Base-by-base conservation (phyloP, 92 coral and sea anemone species). In the Blastomussa wellsi region DNA sequence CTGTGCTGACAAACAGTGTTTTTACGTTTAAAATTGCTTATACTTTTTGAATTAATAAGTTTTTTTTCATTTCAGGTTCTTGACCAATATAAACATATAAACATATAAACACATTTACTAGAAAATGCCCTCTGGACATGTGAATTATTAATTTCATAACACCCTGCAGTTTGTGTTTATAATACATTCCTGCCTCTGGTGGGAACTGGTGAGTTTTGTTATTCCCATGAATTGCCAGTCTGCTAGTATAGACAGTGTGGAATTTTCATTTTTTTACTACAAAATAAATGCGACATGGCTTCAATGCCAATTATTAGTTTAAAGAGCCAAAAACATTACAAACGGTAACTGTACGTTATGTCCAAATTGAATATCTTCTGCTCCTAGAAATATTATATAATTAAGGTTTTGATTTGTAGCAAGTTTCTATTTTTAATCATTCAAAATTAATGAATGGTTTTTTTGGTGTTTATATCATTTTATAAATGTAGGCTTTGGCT, bases 41-140 rank as follows among this genome's bases (percentile, higher is more conserved):
- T n/a, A n/a, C n/a, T n/a, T n/a, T n/a, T n/a, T 44, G 0, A 44
- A 44, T 44, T 44, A 44, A 13, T 44, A 44, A 52, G 22, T 52
- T 52, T 52, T 11, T 15, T 1, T 49, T 44, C 49, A 44, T 44
- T 8, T 44, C 49, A 3, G 11, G 12, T 52, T 52, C n/a, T n/a
- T 52, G 2, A 49, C 2, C 2, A 1, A 15, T 52, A 17, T 52
- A 52, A 14, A 52, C 19, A 17, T 52, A 17, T 57, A 24, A 22
- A 24, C 26, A 22, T 57, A 29, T 57, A n/a, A n/a, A n/a, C n/a
- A n/a, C n/a, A n/a, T n/a, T 57, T 5, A 57, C 29, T 24, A 9
- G 65, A 57, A 24, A 57, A 57, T 24, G 29, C 65, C 65, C 83
- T 32, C 36, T 68, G 32, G 66, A 37, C 74, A 69, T 69, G 74